Conservation (phyloP, 2,888 invertebrate species). For the Campopleginae sp. region DNA sequence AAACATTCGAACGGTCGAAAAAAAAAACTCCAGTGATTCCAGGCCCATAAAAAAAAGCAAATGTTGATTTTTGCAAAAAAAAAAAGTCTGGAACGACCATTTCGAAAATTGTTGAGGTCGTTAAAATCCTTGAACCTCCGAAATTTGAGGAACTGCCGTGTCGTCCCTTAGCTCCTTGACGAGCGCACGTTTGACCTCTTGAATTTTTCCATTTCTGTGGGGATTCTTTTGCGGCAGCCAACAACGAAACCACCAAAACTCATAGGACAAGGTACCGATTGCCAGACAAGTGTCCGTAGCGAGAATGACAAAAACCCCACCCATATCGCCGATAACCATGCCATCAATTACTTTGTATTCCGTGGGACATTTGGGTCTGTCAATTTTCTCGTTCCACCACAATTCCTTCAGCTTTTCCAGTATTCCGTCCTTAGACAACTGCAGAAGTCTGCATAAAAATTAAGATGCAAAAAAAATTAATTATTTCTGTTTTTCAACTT, state of each 20-base stretch:
- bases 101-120: too few species aligned
- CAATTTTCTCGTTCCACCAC: conserved; percentile 97
- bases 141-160: too few species aligned
- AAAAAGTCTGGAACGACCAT: too few species aligned
- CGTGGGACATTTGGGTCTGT: conserved; percentile 91
- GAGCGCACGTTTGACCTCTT: too few species aligned
- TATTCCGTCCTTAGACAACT: conserved; percentile 95
- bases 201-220: background rate
- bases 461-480: background rate
- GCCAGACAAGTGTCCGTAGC: conserved; percentile 97
- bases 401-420: conserved; percentile 97
- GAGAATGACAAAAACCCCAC: conserved; percentile 98
- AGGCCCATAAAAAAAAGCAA: too few species aligned
- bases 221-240: conserved; percentile 85
- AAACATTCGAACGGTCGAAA: too few species aligned
- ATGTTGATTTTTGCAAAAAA: too few species aligned
- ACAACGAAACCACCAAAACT: conserved; percentile 97
- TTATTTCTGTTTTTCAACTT: conserved; percentile 6
- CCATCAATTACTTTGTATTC: conserved; percentile 98
- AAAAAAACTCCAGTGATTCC: too few species aligned
- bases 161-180: too few species aligned
- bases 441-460: conserved; percentile 89
- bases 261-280: conserved; percentile 94
- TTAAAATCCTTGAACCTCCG: too few species aligned
- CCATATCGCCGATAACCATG: conserved; percentile 98